These are phyloP conservation scores for Ceratina calcarata DNA, from an alignment of 1,140 invertebrate genomes.

Conservation along the genomic window DNA sequence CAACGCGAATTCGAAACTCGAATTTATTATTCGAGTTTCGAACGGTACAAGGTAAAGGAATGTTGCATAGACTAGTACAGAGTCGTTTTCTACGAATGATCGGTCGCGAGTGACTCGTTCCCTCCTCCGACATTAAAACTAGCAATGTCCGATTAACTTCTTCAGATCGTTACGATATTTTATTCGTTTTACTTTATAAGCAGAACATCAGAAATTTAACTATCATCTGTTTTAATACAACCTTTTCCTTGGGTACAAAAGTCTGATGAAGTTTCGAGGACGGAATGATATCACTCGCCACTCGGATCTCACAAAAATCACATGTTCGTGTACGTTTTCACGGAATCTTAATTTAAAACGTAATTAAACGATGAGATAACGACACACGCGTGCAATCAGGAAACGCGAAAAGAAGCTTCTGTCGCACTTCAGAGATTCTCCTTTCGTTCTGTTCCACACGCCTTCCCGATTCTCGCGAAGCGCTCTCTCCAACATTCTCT, in stretches of 20 bases:
- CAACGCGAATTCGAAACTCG: not conserved
- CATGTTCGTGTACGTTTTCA: not conserved
- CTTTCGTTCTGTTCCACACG: slow-evolving; percentile 4
- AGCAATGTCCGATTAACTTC: not conserved
- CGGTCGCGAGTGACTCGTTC: not conserved
- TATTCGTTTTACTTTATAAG: too few relatives aligned
- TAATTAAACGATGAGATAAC: not conserved
- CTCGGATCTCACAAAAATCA: not conserved
- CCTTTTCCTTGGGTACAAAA: not conserved
- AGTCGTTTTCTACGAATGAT: not conserved
- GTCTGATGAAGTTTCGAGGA: too few relatives aligned
- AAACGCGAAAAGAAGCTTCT: slow-evolving; percentile 35
- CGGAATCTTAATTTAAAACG: too few relatives aligned
- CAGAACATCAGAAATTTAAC: too few relatives aligned
- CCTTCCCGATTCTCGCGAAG: not conserved
- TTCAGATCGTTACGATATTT: too few relatives aligned
- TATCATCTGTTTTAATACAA: too few relatives aligned
- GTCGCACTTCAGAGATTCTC: slow-evolving; percentile 27
- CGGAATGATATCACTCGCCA: not conserved
- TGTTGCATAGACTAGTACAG: slow-evolving; percentile 16
- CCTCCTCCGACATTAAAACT: not conserved
- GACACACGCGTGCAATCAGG: slow-evolving; percentile 27
- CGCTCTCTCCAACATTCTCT: not conserved
- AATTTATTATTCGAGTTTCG: not conserved
- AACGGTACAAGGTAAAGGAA: slow-evolving; percentile 1